phyloP scores from a whole-genome alignment of 2,797 vertebrate genomes.

The Scomberomorus guttatus region DNA sequence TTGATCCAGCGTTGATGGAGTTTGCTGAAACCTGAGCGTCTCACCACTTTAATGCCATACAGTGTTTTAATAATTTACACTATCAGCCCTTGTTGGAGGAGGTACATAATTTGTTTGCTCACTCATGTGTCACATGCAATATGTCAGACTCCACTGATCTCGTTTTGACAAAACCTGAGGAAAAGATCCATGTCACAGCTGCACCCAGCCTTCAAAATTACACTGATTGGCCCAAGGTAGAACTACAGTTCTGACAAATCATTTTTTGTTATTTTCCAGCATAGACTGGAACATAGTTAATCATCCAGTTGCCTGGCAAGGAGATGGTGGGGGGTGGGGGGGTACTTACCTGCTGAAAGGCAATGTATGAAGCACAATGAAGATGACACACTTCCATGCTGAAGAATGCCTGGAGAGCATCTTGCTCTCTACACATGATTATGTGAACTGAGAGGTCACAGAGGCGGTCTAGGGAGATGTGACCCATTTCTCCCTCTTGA shows the following conservation, averaged over 20 bases:
- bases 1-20: neutral
- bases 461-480: constrained; percentile 44
- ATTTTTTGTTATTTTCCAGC: constrained; percentile 6
- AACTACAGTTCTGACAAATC: constrained; percentile 25
- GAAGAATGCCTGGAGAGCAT: constrained; percentile 58
- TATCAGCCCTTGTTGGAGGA: constrained; percentile 43
- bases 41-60: constrained; percentile 12
- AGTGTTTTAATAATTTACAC: constrained; percentile 22
- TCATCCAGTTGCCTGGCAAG: constrained; percentile 1
- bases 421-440: constrained; percentile 64
- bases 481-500: constrained; percentile 67
- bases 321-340: neutral
- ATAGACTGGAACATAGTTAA: constrained; percentile 4
- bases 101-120: constrained; percentile 59
- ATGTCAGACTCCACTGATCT: constrained; percentile 51
- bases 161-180: constrained; percentile 32
- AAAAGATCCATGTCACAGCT: constrained; percentile 24
- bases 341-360: constrained; percentile 15
- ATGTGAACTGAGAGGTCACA: constrained; percentile 66
- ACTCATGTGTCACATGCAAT: constrained; percentile 54
- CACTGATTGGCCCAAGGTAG: constrained; percentile 21
- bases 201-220: constrained; percentile 14
- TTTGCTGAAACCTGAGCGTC: constrained; percentile 18
- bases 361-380: neutral
- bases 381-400: constrained; percentile 37